Base-by-base conservation (phyloP, 2,888 invertebrate species). In the Eupithecia subfuscata region DNA sequence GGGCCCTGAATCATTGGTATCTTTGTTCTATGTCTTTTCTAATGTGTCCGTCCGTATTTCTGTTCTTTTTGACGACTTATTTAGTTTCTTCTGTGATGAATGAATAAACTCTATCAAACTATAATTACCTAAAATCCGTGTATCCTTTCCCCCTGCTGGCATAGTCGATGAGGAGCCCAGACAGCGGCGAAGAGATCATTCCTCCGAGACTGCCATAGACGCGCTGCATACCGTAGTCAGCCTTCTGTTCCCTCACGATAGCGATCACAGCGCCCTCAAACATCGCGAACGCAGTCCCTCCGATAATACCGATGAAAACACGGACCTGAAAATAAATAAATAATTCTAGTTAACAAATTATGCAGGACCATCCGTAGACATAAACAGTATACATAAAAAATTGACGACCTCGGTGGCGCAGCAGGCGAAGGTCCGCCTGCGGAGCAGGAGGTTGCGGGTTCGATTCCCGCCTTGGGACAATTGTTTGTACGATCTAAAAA, bases 221-320 rank as follows among this genome's bases (percentile, higher is more conserved):
- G 75, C 97, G 93, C 90, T 97, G 97, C 79, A 97, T 90, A 0
- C 97, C 97, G 83, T 97, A 97, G 91, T 97, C 97, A 0, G 97
- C 97, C 81, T 96, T 96, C 84, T 97, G 97, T 83, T 97, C 97
- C 75, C 97, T 92, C 75, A 97, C 91, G 82, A 97, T 97, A 8
- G 97, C 96, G 76, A 97, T 97, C 4, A 97, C 97, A 0, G 97
- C 97, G 1, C 97, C 97, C 89, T 97, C 97, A 86, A 97, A 97
- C 97, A 97, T 97, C 40, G 97, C 97, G 86, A 97, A 97, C 0
- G 97, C 96, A 2, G 97, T 97, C 0, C 97, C 97, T 63, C 97
- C 95, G 76, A 97, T 96, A 76, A 97, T 96, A 30, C 96, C 96
- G 84, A 96, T 93, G 83, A 95, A 95, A 9, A 96, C 95, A 63